Conservation (phyloP, 53 echinoderm and acorn worm genomes). For the Luidia sarsii region DNA sequence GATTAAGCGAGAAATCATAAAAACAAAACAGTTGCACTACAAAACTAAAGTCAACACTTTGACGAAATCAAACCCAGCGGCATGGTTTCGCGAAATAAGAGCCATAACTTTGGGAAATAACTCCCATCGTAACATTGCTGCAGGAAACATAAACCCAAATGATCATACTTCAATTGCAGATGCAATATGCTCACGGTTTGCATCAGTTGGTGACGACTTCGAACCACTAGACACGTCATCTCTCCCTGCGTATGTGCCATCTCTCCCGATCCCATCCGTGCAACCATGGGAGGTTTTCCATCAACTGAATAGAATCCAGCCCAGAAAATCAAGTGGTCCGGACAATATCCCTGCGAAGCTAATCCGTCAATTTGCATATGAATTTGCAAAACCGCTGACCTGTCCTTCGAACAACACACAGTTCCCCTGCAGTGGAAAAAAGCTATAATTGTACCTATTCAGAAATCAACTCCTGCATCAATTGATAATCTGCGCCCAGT, state of each 20-base stretch:
- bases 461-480: conserved; percentile 24
- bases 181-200: too few relatives aligned
- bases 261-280: background rate
- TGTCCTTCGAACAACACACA: background rate
- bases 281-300: too few relatives aligned
- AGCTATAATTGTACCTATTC: conserved; percentile 45
- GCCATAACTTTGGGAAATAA: background rate
- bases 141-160: too few relatives aligned
- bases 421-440: conserved; percentile 32
- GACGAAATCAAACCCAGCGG: conserved; percentile 11
- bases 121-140: too few relatives aligned
- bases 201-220: background rate
- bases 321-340: too few relatives aligned
- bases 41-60: background rate
- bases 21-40: conserved; percentile 8
- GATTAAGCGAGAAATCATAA: conserved; percentile 13
- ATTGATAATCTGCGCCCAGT: conserved; percentile 38
- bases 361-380: too few relatives aligned
- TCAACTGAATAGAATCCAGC: too few relatives aligned
- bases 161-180: too few relatives aligned
- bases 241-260: conserved; percentile 3
- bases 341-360: too few relatives aligned
- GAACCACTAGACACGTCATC: background rate
- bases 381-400: too few relatives aligned
- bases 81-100: background rate